Evolutionary conservation across 2,113 vertebrate genomes (phyloP), one percentile per base, ranked within the genome.

Genomic region (Hiodon alosoides): DNA sequence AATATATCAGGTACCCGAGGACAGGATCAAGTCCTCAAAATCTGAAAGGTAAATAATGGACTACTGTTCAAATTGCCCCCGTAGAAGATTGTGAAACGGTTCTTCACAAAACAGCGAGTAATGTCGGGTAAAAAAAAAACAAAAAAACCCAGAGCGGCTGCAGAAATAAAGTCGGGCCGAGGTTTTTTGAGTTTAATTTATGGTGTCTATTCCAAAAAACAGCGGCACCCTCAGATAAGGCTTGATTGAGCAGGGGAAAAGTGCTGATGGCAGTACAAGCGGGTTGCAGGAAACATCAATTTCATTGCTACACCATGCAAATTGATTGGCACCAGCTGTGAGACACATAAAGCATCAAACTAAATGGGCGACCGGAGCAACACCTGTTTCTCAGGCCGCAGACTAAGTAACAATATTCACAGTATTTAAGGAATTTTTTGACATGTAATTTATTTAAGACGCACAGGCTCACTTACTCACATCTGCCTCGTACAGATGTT

Each of bases 281-380:
- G 82, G 80, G 73, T 81, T 77, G 75, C 77, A 74, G 80, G 71
- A 79, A 79, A 81, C 80, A 86, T 86, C 82, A 77, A 81, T 84
- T 87, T 84, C 82, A 79, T 87, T 82, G 86, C 82, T 80, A 51
- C 59, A 11, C 82, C 83, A 85, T 87, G 86, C 83, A 87, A 89
- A 88, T 89, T 84, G 81, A 85, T 81, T 83, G 73, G 61, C 71
- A 77, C 81, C 84, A 79, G 83, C 87, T 85, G 86, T 78, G 82
- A 84, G 66, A 76, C 71, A 81, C 80, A 81, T 81, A 83, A 69
- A 73, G 75, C 66, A 11, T 55, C 67, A 67, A 58, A 67, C 74
- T 55, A 48, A 78, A 83, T 74, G 76, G 55, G 2, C 17, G 11
- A 7, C 50, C 2, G 55, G 6, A 7, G 31, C 31, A 31, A 31